A percentile compares a stretch with the other conserved stretches of the same genome.
These are phyloP conservation scores for Squalus acanthias DNA, from an alignment of 2,797 vertebrate genomes.

Conservation along the genomic window DNA sequence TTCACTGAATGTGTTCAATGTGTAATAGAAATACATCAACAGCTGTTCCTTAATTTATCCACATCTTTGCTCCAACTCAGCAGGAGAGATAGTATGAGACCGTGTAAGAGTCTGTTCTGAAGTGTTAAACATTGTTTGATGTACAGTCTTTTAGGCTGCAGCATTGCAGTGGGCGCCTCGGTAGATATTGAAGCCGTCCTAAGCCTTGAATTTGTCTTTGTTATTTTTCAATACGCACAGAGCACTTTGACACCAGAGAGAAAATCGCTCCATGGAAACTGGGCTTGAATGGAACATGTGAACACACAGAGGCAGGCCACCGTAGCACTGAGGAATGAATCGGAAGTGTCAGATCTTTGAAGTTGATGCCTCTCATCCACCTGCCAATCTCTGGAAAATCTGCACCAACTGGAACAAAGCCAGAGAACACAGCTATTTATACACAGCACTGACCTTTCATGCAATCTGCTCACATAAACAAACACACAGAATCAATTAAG, in stretches of 20 bases:
- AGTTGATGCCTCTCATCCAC: background rate
- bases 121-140: background rate
- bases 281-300: background rate
- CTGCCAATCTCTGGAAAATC: background rate
- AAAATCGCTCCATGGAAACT: background rate
- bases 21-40: background rate
- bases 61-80: background rate
- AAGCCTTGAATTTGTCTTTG: background rate
- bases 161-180: background rate
- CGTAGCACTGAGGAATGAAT: background rate
- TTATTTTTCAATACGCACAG: background rate
- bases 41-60: background rate
- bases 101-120: background rate
- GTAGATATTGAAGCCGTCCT: background rate
- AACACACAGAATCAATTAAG: background rate
- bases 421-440: slow-evolving; percentile 26
- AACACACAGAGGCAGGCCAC: background rate
- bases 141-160: background rate
- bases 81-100: background rate
- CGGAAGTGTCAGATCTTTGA: background rate
- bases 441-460: background rate
- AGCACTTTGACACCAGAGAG: background rate
- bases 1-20: background rate
- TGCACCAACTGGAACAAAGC: slow-evolving; percentile 13
- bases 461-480: background rate